Evolutionary conservation across 1,140 invertebrate genomes (phyloP).

Genomic region (Mercenaria mercenaria): DNA sequence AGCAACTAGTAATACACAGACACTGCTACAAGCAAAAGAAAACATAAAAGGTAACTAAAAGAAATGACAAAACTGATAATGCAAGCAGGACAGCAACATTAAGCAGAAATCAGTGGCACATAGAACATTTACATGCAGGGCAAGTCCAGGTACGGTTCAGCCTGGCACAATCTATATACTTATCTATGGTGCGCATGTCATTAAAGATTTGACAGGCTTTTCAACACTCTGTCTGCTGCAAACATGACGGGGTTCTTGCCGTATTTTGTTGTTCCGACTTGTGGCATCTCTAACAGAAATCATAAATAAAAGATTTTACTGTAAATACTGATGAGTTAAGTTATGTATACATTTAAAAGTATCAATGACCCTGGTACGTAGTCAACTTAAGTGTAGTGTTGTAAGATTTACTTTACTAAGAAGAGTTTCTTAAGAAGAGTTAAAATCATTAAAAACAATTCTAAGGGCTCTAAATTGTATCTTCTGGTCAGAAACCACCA

Average conservation of each 20-base stretch:
- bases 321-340: background rate
- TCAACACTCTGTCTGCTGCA: conserved; percentile 33
- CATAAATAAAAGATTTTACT: conserved; percentile 29
- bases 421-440: conserved; percentile 23
- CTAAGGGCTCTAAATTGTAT: too few relatives aligned
- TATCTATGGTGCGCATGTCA: background rate
- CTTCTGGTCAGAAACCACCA: too few relatives aligned
- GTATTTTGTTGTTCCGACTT: conserved; percentile 42
- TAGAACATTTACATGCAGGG: too few relatives aligned
- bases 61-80: too few relatives aligned
- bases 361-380: conserved; percentile 31
- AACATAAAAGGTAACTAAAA: too few relatives aligned
- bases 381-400: conserved; percentile 6
- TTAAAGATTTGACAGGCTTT: too few relatives aligned
- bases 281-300: conserved; percentile 15
- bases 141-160: conserved; percentile 8
- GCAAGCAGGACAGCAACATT: too few relatives aligned
- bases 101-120: too few relatives aligned
- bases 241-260: conserved; percentile 34
- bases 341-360: conserved; percentile 48
- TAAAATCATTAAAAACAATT: conserved; percentile 33
- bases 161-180: background rate
- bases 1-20: too few relatives aligned
- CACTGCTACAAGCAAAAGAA: too few relatives aligned
- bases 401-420: conserved; percentile 5